Conservation (phyloP, 53 echinoderm and acorn worm genomes). For the Paracentrotus lividus region DNA sequence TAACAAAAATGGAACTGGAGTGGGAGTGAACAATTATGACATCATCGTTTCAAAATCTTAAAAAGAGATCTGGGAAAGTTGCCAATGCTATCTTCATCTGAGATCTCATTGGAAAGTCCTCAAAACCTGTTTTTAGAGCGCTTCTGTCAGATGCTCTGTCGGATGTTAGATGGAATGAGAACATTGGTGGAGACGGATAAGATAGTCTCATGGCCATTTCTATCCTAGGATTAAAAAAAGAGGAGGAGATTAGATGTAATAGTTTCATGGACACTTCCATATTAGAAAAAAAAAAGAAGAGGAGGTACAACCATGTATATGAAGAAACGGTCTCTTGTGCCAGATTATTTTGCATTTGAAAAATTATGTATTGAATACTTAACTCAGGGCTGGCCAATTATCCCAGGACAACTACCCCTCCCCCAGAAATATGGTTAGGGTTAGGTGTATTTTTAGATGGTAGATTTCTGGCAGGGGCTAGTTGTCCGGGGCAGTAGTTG, state of each 20-base stretch:
- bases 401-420: too few relatives aligned
- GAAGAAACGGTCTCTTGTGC: not conserved
- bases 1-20: not conserved
- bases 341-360: not conserved
- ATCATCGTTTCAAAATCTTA: conserved; percentile 44
- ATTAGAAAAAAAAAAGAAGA: conserved; percentile 7
- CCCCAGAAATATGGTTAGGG: too few relatives aligned
- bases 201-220: conserved; percentile 39
- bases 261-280: conserved; percentile 16
- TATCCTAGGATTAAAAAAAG: not conserved
- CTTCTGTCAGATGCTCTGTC: not conserved
- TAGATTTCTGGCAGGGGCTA: too few relatives aligned
- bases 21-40: conserved; percentile 40
- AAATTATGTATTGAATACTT: too few relatives aligned
- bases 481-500: too few relatives aligned
- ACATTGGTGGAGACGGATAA: conserved; percentile 16
- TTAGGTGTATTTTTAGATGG: too few relatives aligned
- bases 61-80: conserved; percentile 16
- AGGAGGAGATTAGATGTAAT: not conserved
- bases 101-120: not conserved
- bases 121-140: not conserved
- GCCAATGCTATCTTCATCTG: conserved; percentile 25
- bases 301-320: too few relatives aligned
- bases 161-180: not conserved
- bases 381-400: too few relatives aligned